phyloP scores from a whole-genome alignment of 2,888 invertebrate genomes.

The Hyposoter didymator region DNA sequence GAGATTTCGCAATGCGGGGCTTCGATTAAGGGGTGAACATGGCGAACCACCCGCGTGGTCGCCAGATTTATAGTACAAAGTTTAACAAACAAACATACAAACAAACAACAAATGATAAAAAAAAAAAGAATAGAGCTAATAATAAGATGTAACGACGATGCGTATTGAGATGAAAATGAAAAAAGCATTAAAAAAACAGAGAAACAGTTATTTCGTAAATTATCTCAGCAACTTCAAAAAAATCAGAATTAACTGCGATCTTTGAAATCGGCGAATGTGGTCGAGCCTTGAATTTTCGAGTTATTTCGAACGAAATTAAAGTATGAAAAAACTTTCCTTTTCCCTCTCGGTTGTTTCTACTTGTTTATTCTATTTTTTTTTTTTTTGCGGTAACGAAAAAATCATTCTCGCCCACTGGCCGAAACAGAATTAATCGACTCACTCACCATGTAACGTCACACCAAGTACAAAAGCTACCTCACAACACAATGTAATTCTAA shows the following conservation, averaged over 20 bases:
- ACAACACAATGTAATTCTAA: conserved; percentile 75
- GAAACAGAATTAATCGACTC: conserved; percentile 70
- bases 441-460: conserved; percentile 78
- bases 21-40: conserved; percentile 75
- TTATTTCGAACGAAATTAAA: background rate
- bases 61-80: conserved; percentile 83
- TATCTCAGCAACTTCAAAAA: conserved; percentile 73
- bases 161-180: conserved; percentile 59
- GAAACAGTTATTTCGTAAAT: conserved; percentile 74
- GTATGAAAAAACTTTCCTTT: background rate
- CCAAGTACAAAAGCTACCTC: conserved; percentile 84
- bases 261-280: conserved; percentile 53
- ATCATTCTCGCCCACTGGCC: conserved; percentile 59
- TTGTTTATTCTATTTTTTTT: conserved; percentile 7
- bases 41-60: conserved; percentile 71
- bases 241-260: conserved; percentile 67
- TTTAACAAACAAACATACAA: conserved; percentile 64
- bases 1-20: conserved; percentile 76
- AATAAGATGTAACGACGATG: conserved; percentile 75
- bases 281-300: conserved; percentile 54
- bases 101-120: conserved; percentile 53
- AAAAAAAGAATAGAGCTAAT: conserved; percentile 76
- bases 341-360: background rate
- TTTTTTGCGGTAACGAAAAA: conserved; percentile 18
- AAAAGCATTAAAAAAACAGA: conserved; percentile 56